Evolutionary conservation across 2,797 vertebrate genomes (phyloP).

Genomic region (Poecilia picta): DNA sequence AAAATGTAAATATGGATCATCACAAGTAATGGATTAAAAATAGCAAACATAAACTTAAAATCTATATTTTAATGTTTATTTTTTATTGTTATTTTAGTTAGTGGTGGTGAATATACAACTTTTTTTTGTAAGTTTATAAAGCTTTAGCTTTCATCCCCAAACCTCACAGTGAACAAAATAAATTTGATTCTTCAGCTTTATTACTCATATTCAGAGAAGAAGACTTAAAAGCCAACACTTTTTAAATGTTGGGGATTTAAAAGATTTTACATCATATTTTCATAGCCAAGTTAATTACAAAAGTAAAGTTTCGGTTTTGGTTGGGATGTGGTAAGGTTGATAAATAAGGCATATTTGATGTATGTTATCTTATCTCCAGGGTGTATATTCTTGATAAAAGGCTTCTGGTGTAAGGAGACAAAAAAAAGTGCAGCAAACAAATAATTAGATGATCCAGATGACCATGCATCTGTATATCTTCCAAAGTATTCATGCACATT

Average conservation of each 20-base stretch:
- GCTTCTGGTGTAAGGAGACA: neutral
- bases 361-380: neutral
- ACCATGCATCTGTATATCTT: neutral
- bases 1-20: neutral
- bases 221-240: neutral
- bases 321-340: neutral
- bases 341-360: neutral
- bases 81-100: neutral
- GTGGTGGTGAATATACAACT: neutral
- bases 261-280: neutral
- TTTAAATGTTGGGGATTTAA: neutral
- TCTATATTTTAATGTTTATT: neutral
- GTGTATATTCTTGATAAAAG: neutral
- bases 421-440: neutral
- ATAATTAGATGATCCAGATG: neutral
- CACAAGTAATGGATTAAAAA: neutral
- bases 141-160: neutral
- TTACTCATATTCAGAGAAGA: neutral
- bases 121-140: neutral
- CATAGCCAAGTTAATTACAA: neutral
- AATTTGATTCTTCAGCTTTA: neutral
- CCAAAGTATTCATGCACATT: neutral
- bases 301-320: neutral
- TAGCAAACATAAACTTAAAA: neutral
- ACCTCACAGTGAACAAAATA: neutral